Conservation (phyloP, 2,888 invertebrate species). For the Melanostoma mellinum region DNA sequence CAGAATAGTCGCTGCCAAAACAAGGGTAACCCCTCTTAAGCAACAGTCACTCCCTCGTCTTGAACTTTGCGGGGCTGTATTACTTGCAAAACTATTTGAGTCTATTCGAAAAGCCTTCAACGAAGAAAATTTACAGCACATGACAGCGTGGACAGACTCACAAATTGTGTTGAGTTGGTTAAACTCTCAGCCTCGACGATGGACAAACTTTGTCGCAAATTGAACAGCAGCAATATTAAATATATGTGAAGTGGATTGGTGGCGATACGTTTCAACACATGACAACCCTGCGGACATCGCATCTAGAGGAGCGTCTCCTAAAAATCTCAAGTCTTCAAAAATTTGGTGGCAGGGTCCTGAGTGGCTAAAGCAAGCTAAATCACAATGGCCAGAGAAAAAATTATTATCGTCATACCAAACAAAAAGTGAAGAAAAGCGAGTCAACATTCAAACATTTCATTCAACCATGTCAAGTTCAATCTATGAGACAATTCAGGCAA, state of each 20-base stretch:
- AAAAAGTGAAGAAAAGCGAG: not conserved
- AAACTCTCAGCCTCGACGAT: conserved; percentile 6
- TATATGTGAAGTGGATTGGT: not conserved
- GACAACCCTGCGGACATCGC: not conserved
- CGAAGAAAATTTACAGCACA: not conserved
- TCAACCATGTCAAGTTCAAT: not conserved
- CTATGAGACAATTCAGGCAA: not conserved
- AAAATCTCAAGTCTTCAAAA: not conserved
- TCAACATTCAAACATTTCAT: not conserved
- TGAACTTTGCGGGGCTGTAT: conserved; percentile 14
- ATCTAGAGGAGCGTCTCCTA: conserved; percentile 4
- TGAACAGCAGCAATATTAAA: not conserved
- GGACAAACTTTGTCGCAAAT: not conserved
- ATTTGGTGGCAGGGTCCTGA: not conserved
- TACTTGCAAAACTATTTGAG: not conserved
- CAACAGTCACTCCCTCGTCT: conserved; percentile 16
- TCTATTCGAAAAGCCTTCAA: not conserved
- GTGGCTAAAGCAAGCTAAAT: not conserved
- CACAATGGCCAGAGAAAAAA: not conserved
- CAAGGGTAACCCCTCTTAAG: conserved; percentile 1
- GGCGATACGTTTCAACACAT: not conserved
- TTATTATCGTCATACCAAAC: conserved; percentile 1
- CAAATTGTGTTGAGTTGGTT: conserved; percentile 15
- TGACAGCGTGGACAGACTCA: conserved; percentile 8
- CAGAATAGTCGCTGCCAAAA: conserved; percentile 8